Base-by-base conservation (phyloP, 1,140 invertebrate genomes). In the Bursaphelenchus mucronatus region DNA sequence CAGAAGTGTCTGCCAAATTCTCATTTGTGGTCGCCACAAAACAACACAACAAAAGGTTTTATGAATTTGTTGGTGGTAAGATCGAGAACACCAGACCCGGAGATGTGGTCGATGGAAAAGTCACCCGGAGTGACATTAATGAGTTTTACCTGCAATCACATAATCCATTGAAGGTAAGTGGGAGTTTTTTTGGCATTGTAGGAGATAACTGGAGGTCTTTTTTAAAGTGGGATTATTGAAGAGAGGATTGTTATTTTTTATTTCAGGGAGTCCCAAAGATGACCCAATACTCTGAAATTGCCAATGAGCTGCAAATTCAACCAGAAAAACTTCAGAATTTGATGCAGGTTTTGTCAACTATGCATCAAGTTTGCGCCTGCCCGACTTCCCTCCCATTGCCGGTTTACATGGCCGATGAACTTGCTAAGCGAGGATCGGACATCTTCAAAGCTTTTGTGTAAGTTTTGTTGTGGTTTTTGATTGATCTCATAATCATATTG, bases 381-480 rank as follows among this genome's bases (percentile, higher is more conserved):
- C 13, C 66, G 7, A 69, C 69, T 46, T 64, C 54, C 15, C 47
- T 71, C 8, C 69, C 69, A 3, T 45, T 55, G 46, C 69, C 69
- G 0, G 70, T 71, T n/a, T 71, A 71, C 40, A 50, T 69, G 45
- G 70, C 69, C 5, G 64, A 71, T 47, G 69, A 73, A 62, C 69
- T 65, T 54, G 69, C 69, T 21, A 71, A 72, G 64, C 63, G 69
- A 21, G 69, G 69, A 4, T 21, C 45, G 17, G 44, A 68, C 8
- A 63, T 15, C 30, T 63, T 61, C 52, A 58, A 63, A 6, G 57
- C 41, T 30, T 44, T 59, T 59, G 5, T 11, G 57, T n/a, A 40
- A 40, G 9, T 49, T 17, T 50, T 39, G 17, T 54, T 17, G 64
- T n/a, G 40, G 8, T 11, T 6, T n/a, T 44, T 3, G 43, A 61